phyloP scores from a whole-genome alignment of 2,113 vertebrate species.

The Dolichallabes microphthalmus region DNA sequence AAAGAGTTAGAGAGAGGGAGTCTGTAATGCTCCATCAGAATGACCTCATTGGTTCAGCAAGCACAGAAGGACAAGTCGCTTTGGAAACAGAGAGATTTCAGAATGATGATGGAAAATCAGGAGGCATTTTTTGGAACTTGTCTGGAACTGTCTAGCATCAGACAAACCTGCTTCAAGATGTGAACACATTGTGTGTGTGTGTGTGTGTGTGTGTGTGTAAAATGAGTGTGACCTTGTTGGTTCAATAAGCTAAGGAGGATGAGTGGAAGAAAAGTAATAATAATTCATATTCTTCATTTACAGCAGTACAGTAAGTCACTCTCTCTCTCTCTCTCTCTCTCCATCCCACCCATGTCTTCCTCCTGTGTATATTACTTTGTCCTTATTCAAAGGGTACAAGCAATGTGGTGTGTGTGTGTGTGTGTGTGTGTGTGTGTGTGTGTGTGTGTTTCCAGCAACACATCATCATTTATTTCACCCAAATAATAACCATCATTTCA shows the following conservation, averaged over 20 bases:
- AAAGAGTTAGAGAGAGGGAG: neutral
- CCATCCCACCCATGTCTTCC: neutral
- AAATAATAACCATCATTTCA: neutral
- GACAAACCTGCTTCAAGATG: neutral
- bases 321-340: neutral
- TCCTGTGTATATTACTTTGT: neutral
- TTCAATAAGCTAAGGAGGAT: neutral
- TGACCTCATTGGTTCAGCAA: neutral
- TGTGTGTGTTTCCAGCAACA: neutral
- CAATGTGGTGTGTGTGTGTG: neutral
- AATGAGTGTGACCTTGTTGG: neutral
- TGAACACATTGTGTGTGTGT: neutral
- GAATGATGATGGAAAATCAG: neutral
- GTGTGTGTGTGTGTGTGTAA: neutral
- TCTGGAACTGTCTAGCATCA: neutral
- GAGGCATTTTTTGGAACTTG: neutral
- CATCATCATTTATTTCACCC: neutral
- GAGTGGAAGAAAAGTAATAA: neutral
- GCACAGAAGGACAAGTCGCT: neutral
- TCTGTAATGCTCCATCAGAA: neutral
- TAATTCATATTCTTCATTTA: neutral
- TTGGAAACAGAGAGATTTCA: neutral
- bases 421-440: neutral
- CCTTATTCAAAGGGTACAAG: neutral
- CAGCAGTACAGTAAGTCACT: neutral